A percentile compares a stretch with the other conserved stretches of the same genome.
Evolutionary conservation across 2,888 invertebrate species (phyloP).

Genomic region (Anorthoa munda): DNA sequence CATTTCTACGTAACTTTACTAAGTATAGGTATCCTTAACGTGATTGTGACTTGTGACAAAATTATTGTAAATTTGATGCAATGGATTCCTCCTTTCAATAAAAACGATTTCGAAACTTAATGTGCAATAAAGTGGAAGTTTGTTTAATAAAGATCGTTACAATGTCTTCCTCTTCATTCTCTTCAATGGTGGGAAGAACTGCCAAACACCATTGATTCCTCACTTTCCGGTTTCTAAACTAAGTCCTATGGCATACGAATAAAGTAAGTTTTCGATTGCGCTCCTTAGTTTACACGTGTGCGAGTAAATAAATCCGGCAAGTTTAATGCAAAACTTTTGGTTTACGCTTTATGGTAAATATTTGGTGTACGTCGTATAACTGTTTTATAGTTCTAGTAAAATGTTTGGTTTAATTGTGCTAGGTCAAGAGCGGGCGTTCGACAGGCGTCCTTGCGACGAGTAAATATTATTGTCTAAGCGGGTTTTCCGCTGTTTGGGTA

Average conservation of each 20-base stretch:
- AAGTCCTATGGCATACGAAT: constrained; percentile 60
- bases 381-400: constrained; percentile 91
- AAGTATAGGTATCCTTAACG: not conserved
- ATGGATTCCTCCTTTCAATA: constrained; percentile 3
- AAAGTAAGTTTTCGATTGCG: constrained; percentile 73
- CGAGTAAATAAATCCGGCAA: constrained; percentile 88
- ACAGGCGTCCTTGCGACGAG: constrained; percentile 90
- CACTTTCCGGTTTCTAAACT: constrained; percentile 49
- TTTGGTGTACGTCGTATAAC: constrained; percentile 90
- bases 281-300: constrained; percentile 77
- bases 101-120: constrained; percentile 23
- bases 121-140: constrained; percentile 57
- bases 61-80: too few species aligned
- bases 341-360: constrained; percentile 91
- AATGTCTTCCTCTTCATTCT: constrained; percentile 75
- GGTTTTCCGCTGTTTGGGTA: constrained; percentile 88
- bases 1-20: not conserved
- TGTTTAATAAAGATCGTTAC: constrained; percentile 64
- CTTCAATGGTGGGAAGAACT: constrained; percentile 74
- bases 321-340: constrained; percentile 91
- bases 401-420: constrained; percentile 91
- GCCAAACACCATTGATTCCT: constrained; percentile 70
- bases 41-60: not conserved
- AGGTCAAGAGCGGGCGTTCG: constrained; percentile 90
- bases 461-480: constrained; percentile 91